Base-by-base conservation (phyloP, 2,888 invertebrate species). In the Malacosoma neustria region DNA sequence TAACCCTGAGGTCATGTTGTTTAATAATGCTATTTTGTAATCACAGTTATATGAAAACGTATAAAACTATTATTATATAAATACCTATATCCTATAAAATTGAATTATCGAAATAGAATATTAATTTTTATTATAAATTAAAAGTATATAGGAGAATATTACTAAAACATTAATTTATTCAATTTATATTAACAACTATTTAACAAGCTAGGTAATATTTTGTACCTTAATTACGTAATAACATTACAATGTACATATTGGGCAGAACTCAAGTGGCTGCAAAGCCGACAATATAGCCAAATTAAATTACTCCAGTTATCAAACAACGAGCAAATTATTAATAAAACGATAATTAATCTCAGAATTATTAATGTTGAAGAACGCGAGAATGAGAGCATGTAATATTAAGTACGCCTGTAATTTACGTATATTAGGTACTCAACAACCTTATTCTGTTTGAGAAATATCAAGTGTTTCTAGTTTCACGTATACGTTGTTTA, bases 321-420 rank as follows among this genome's bases (percentile, higher is more conserved):
- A 58, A 55, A 48, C 56, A 50, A 44, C 47, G 31, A 39, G 43
- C 41, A 62, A 57, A 61, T 66, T 64, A 61, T 54, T 59, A 57
- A 58, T 61, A 59, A 54, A 52, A 43, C 47, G 39, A 48, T 60
- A 61, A 69, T 70, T 67, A 67, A 67, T 69, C 58, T 52, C 49
- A 30, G 34, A 54, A 50, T 54, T 47, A 49, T 50, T 51, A 46
- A 52, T 49, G 46, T 43, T 42, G 36, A 37, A 35, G 33, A 40
- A 42, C 39, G 46, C 49, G 43, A 37, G 43, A 34, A 42, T 51
- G 42, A 38, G 34, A 31, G 14, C 33, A 35, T 30, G 32, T 31
- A 9, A 47, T 33, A 40, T 40, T 46, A 46, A 47, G 45, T 40
- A 15, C 36, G 42, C 38, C 33, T 38, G 44, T 42, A 38, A 40